Evolutionary conservation across 1,140 invertebrate genomes (phyloP).

Genomic region (Penaeus chinensis): DNA sequence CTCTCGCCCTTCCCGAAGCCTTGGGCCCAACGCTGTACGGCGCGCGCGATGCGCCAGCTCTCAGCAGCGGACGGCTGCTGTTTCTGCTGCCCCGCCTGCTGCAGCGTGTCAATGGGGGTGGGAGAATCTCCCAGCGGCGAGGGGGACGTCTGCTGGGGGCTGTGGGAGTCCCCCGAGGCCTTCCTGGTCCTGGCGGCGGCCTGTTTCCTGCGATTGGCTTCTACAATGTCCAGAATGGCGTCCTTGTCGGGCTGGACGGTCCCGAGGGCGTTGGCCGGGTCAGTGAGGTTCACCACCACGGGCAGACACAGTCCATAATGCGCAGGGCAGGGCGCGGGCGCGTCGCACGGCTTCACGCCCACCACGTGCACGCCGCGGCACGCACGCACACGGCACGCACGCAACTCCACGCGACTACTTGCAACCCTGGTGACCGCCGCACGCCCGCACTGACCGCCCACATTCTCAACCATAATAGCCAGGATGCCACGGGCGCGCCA

Average conservation of each 20-base stretch:
- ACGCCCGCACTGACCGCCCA: slow-evolving; percentile 48
- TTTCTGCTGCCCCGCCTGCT: slow-evolving; percentile 26
- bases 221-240: slow-evolving; percentile 54
- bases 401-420: slow-evolving; percentile 51
- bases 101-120: slow-evolving; percentile 53
- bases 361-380: slow-evolving; percentile 57
- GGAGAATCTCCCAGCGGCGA: not conserved
- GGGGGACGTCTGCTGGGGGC: not conserved
- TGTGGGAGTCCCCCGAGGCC: not conserved
- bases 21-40: slow-evolving; percentile 46
- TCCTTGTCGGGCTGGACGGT: slow-evolving; percentile 54
- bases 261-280: slow-evolving; percentile 46
- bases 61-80: slow-evolving; percentile 69
- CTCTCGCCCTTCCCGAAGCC: slow-evolving; percentile 57
- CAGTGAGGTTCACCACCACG: slow-evolving; percentile 43
- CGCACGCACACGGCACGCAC: slow-evolving; percentile 49
- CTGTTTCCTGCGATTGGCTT: slow-evolving; percentile 30
- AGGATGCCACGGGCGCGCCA: slow-evolving; percentile 47
- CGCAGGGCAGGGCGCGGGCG: slow-evolving; percentile 55
- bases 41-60: slow-evolving; percentile 38
- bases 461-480: slow-evolving; percentile 57
- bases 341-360: slow-evolving; percentile 44
- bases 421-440: slow-evolving; percentile 55
- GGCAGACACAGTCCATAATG: slow-evolving; percentile 55
- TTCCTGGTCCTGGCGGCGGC: not conserved